Evolutionary conservation across 2,888 invertebrate species (phyloP).

Genomic region (Eupeodes luniger): DNA sequence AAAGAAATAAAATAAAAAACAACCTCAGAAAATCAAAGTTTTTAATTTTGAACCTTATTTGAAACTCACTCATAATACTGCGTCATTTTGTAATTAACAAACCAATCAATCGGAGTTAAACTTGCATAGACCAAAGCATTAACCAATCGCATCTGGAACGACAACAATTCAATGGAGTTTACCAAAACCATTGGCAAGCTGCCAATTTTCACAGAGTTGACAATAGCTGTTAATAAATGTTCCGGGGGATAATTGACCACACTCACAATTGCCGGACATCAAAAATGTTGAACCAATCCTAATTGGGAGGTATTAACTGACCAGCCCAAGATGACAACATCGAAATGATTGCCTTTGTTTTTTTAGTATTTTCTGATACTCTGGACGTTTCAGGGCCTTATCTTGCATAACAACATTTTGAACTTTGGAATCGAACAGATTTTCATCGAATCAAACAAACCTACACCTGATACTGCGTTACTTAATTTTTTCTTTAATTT

Average conservation of each 20-base stretch:
- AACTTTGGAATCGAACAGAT: background rate
- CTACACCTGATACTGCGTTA: background rate
- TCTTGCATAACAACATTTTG: background rate
- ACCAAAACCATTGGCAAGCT: background rate
- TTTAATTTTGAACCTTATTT: background rate
- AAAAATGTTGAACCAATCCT: background rate
- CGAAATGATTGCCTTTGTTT: background rate
- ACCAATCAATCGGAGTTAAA: background rate
- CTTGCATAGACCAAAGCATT: background rate
- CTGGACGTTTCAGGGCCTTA: background rate
- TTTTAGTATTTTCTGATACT: background rate
- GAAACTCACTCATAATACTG: conserved; percentile 6
- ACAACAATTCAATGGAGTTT: background rate
- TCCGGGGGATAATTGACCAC: background rate
- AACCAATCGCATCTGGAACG: background rate
- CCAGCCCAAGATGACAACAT: background rate
- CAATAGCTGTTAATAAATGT: background rate
- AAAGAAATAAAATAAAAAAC: background rate
- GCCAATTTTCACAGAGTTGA: background rate
- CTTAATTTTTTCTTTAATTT: background rate
- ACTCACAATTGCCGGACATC: conserved; percentile 3
- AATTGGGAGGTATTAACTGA: conserved; percentile 8
- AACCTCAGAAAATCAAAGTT: too few species aligned
- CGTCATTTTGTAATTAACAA: background rate
- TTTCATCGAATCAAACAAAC: background rate